Evolutionary conservation across 2,113 vertebrate species (phyloP), one percentile per base, ranked within the genome.

Genomic region (Phyllopteryx taeniolatus): DNA sequence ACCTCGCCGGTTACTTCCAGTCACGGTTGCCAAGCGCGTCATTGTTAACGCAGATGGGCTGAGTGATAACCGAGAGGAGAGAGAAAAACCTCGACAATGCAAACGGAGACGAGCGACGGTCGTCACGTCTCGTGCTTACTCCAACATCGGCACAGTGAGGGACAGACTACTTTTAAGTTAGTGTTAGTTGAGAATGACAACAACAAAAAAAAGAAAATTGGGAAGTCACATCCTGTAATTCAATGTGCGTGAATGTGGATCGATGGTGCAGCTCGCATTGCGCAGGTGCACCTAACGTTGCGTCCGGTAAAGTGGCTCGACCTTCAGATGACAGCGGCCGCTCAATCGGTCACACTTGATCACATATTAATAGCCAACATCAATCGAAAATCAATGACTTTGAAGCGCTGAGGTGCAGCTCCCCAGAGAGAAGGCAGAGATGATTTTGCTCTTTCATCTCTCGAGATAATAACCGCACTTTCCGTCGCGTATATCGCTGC

Each of bases 291-390:
- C 27, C 27, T 39, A 39, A 39, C 35, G 35, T 3, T 6, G 35
- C 35, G 35, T 39, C 35, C 35, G 35, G 35, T 3, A 39, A 39
- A 39, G 4, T 39, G 35, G 4, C 4, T 3, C 35, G 35, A 2
- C 6, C 4, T 39, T 39, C 6, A 6, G 35, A 6, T 39, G 35
- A 39, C 9, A 27, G 53, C 53, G 2, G 47, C 14, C 12, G 46
- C 5, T 47, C 9, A 8, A 47, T 8, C 43, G 43, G 20, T 70
- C 60, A n/a, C 61, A 11, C 31, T 14, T 5, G 22, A 70, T 68
- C 33, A 68, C 74, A 77, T 62, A 74, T 79, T 75, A 54, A 73
- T 72, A 77, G 67, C 42, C 43, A 2, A 59, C 70, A 67, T 72
- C 54, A 72, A 77, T 44, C 31, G 63, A 73, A 60, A 47, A n/a